phyloP scores from a whole-genome alignment of 2,797 vertebrate species.

The Tokudaia tokunoshimensis region DNA sequence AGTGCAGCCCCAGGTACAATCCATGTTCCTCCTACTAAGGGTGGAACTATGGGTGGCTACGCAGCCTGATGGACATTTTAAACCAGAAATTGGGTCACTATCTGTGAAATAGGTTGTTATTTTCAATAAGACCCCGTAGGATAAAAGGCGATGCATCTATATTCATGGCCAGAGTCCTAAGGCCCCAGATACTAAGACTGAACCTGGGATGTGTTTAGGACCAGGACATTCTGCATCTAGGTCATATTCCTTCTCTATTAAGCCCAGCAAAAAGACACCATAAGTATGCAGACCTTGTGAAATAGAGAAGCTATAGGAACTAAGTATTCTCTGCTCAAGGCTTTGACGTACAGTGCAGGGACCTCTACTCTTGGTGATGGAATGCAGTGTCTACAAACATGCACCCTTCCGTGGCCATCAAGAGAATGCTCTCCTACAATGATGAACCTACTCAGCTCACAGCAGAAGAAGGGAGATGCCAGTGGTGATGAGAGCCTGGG shows the following conservation, averaged over 20 bases:
- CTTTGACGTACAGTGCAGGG: not conserved
- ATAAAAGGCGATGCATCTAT: not conserved
- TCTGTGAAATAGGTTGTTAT: not conserved
- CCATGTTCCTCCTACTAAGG: not conserved
- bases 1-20: not conserved
- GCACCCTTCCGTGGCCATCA: not conserved
- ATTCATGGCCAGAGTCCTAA: not conserved
- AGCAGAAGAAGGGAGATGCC: not conserved
- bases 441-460: not conserved
- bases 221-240: not conserved
- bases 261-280: not conserved
- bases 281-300: too few relatives aligned
- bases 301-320: not conserved
- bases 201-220: not conserved
- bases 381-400: not conserved
- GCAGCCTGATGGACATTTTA: not conserved
- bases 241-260: not conserved
- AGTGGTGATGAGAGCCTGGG: not conserved
- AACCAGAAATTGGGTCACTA: not conserved
- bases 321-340: not conserved
- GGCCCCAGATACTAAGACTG: not conserved
- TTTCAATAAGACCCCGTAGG: not conserved
- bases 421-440: not conserved
- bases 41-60: not conserved
- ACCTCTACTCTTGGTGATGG: not conserved